Base-by-base conservation (phyloP, 2,797 vertebrate species). In the Octomys mimax region DNA sequence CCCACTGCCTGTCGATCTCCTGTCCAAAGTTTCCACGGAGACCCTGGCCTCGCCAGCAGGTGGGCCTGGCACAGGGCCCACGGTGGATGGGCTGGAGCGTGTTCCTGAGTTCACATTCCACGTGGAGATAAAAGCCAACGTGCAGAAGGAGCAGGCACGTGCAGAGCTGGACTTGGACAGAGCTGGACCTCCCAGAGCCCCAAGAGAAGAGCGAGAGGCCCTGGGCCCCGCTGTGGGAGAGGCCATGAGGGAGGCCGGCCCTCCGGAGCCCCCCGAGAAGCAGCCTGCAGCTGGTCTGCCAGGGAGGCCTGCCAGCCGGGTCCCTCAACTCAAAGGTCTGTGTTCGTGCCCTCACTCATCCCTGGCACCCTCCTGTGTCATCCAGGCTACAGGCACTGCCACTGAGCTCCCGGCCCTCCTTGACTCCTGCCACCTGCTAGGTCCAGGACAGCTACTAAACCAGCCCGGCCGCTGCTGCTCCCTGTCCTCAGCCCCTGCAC, bases 261-360 rank as follows among this genome's bases (percentile, higher is more conserved):
- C 73, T 59, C 84, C 4, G 33, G 92, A 94, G 49, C 46, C 46
- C 0, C 92, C 96, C 57, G 75, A 80, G 93, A 98, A 97, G 97
- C 97, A 97, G 61, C 92, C 97, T 0, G 1, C 84, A 5, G 81
- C 92, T 77, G 92, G 1, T 0, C 28, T 54, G 70, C 97, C 97
- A 4, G 98, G 97, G 52, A 98, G 96, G 95, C 96, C 89, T 0
- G 1, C 93, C 98, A 98, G 98, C 61, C 98, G 98, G 0, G 98
- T 98, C 82, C 98, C 98, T 78, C 98, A 98, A 87, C 98, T 97
- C 52, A 99, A 98, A 99, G 99, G 98, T 99, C 98, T 98, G 98
- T 98, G 95, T 84, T 97, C 61, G 0, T 77, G 96, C 88, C 89
- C 87, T 49, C 0, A 0, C 90, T 70, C 7, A 0, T 28, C 93